These are phyloP conservation scores for Oreocharis arfaki DNA, from an alignment of 2,113 vertebrate genomes.

Conservation along the genomic window DNA sequence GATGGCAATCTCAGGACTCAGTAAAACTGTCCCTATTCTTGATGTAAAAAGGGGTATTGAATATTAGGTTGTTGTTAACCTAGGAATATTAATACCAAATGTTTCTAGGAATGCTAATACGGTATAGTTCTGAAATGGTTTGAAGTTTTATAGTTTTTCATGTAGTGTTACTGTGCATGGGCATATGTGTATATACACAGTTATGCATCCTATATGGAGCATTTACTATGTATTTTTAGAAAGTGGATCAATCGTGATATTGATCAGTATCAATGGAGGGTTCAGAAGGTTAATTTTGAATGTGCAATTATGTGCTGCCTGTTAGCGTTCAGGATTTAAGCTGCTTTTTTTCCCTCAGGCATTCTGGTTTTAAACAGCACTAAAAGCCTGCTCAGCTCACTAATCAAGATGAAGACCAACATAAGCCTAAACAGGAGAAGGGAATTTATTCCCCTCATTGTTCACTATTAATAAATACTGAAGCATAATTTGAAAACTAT, in stretches of 20 bases:
- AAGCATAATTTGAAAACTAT: neutral
- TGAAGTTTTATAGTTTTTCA: neutral
- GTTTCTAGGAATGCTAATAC: neutral
- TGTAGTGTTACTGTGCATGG: neutral
- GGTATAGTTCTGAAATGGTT: neutral
- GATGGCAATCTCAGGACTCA: neutral
- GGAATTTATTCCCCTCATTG: neutral
- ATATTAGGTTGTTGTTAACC: neutral
- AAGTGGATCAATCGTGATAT: neutral
- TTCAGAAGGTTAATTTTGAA: neutral
- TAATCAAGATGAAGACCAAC: neutral
- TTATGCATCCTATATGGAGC: neutral
- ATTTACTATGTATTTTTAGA: neutral
- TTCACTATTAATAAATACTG: neutral
- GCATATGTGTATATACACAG: accelerated
- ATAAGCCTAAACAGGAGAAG: neutral
- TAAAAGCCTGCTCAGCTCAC: neutral
- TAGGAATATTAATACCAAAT: neutral
- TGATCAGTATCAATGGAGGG: neutral
- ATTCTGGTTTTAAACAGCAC: neutral
- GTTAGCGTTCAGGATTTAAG: neutral
- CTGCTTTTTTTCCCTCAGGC: neutral
- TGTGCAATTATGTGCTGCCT: neutral
- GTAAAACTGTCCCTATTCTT: neutral
- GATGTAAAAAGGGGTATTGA: neutral